Evolutionary conservation across 2,888 invertebrate genomes (phyloP).

Genomic region (Exephanes ischioxanthus): DNA sequence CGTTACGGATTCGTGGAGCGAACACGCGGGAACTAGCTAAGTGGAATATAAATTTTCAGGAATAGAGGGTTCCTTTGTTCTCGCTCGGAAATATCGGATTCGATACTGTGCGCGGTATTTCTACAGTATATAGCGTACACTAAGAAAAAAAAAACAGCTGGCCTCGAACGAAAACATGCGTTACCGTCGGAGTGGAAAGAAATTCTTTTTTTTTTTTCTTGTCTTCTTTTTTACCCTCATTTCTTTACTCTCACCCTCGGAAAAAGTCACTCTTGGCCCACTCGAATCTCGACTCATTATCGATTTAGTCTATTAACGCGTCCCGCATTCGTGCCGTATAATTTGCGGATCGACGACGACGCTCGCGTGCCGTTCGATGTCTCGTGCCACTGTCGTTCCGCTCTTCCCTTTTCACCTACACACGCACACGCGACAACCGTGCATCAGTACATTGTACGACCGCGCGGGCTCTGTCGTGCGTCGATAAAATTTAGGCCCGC

Average conservation of each 20-base stretch:
- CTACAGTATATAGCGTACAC: constrained; percentile 3
- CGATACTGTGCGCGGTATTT: background rate
- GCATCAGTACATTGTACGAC: background rate
- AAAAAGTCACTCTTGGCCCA: constrained; percentile 40
- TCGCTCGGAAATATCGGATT: constrained; percentile 35
- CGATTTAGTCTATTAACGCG: constrained; percentile 68
- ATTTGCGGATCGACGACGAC: constrained; percentile 67
- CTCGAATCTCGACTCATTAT: constrained; percentile 67
- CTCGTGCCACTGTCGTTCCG: constrained; percentile 47
- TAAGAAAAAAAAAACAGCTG: constrained; percentile 18
- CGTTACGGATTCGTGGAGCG: constrained; percentile 10
- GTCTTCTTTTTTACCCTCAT: constrained; percentile 9
- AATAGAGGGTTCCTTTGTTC: constrained; percentile 46
- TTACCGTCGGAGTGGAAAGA: background rate
- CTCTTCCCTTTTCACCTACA: constrained; percentile 7
- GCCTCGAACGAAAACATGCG: background rate
- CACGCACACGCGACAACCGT: background rate
- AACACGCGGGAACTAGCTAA: constrained; percentile 12
- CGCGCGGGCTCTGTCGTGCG: constrained; percentile 3
- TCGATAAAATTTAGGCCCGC: constrained; percentile 56
- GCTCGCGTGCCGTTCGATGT: constrained; percentile 67
- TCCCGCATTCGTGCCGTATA: constrained; percentile 66
- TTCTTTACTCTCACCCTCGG: constrained; percentile 17
- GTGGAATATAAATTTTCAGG: constrained; percentile 25
- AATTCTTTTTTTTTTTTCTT: background rate